These are phyloP conservation scores for Anastrepha ludens DNA, from an alignment of 1,140 invertebrate species.

Conservation along the genomic window DNA sequence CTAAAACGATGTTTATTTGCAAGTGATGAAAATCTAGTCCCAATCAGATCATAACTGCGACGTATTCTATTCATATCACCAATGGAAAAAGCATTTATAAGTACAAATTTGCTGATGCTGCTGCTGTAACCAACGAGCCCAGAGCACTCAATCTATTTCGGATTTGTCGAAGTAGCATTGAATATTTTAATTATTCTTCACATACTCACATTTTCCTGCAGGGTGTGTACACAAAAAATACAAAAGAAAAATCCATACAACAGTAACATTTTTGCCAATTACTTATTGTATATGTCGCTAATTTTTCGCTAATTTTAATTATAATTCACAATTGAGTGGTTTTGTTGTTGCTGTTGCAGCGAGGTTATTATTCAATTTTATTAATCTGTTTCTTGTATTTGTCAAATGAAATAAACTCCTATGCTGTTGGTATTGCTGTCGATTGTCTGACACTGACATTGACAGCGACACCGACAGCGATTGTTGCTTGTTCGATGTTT, in stretches of 20 bases:
- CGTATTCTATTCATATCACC: too few species aligned
- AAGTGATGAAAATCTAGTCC: too few species aligned
- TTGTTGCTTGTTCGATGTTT: conserved; percentile 11
- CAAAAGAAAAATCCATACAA: not conserved
- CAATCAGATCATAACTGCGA: too few species aligned
- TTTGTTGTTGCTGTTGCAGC: not conserved
- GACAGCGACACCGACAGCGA: not conserved
- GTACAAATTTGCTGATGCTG: too few species aligned
- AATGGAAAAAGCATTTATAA: too few species aligned
- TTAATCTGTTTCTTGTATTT: conserved; percentile 19
- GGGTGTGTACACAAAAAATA: not conserved
- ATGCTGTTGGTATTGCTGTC: not conserved
- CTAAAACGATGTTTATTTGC: too few species aligned
- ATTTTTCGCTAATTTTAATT: conserved; percentile 18
- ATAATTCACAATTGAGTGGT: not conserved
- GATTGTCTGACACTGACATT: not conserved
- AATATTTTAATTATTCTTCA: too few species aligned
- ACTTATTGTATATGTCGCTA: conserved; percentile 5
- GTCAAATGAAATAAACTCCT: conserved; percentile 4
- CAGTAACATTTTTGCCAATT: not conserved
- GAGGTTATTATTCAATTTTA: conserved; percentile 37
- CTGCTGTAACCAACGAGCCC: too few species aligned
- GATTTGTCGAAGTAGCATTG: too few species aligned
- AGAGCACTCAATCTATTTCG: too few species aligned
- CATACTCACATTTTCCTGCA: not conserved